Base-by-base conservation (phyloP, 1,140 invertebrate species). In the Magallana ariakensis region DNA sequence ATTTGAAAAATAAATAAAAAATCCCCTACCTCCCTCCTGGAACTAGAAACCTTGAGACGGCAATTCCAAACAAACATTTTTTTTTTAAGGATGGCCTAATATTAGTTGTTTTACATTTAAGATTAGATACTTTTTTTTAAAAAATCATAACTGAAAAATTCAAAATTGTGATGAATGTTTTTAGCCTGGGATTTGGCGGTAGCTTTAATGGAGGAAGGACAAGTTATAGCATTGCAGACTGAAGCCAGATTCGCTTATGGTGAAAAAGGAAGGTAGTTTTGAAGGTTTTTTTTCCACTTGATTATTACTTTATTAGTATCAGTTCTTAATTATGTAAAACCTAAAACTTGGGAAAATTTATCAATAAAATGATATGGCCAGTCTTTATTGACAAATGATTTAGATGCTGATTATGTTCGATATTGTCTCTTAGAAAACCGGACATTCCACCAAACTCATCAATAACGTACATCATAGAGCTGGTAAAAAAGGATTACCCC, bases 131-230 rank as follows among this genome's bases (percentile, higher is more conserved):
- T n/a, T n/a, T n/a, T n/a, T n/a, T n/a, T n/a, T n/a, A 33, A 33
- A 33, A 33, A 33, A 33, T 3, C 33, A 33, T 33, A 33, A 33
- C 33, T 33, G 33, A 33, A 33, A 33, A 33, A 33, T 33, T 33
- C 33, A 33, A 33, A n/a, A 33, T 33, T 33, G 33, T 46, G 33
- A 46, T 46, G 33, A 2, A 46, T 46, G 33, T 87, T 97, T 83
- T 96, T 97, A 96, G 98, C 97, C 54, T 92, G 98, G 91, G 98
- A 98, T 94, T 96, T 98, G 93, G 96, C 96, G 46, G 92, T 98
- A 82, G 96, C 97, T 6, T 94, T 98, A 85, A 98, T 98, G 98
- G 96, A 97, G 93, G 94, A 96, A 91, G 96, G 96, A 11, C 98
- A 98, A 95, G 94, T 95, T 88, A 96, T 97, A 84, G 93, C 96